Percentiles rank a stretch among this genome's conserved stretches.
phyloP scores from a whole-genome alignment of 2,888 invertebrate genomes.

The Perizoma flavofasciatum region DNA sequence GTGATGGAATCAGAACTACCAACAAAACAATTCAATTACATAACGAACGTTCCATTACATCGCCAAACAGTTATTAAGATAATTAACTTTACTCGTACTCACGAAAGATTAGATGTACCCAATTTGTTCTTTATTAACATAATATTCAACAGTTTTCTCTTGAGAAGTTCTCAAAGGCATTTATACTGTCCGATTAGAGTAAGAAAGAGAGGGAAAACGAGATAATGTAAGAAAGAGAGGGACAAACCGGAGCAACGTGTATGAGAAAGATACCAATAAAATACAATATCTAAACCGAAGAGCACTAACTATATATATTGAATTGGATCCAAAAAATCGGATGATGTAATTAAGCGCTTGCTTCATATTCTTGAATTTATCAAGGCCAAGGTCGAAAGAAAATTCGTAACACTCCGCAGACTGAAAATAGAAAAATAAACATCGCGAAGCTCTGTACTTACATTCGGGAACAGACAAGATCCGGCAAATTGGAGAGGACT shows the following conservation, averaged over 20 bases:
- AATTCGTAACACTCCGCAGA: conserved; percentile 4
- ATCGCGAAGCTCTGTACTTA: conserved; percentile 20
- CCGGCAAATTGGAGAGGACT: conserved; percentile 34
- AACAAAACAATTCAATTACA: conserved; percentile 17
- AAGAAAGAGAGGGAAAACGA: too few species aligned
- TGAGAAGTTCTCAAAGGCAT: background rate
- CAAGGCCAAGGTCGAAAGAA: conserved; percentile 16
- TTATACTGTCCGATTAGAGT: too few species aligned
- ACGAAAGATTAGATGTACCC: conserved; percentile 12
- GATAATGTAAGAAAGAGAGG: too few species aligned
- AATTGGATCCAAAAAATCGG: too few species aligned
- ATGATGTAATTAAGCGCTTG: too few species aligned
- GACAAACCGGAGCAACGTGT: too few species aligned
- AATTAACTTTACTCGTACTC: conserved; percentile 13
- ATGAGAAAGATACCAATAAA: too few species aligned
- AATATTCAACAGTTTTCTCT: conserved; percentile 8
- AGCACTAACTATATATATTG: too few species aligned
- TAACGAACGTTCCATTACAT: conserved; percentile 14
- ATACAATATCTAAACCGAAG: too few species aligned
- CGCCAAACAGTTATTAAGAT: conserved; percentile 20
- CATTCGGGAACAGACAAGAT: conserved; percentile 25
- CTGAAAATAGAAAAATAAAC: conserved; percentile 26
- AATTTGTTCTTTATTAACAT: conserved; percentile 6
- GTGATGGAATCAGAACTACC: conserved; percentile 10
- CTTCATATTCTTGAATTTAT: too few species aligned